Base-by-base conservation (phyloP, 2,888 invertebrate genomes). In the Plusia festucae region DNA sequence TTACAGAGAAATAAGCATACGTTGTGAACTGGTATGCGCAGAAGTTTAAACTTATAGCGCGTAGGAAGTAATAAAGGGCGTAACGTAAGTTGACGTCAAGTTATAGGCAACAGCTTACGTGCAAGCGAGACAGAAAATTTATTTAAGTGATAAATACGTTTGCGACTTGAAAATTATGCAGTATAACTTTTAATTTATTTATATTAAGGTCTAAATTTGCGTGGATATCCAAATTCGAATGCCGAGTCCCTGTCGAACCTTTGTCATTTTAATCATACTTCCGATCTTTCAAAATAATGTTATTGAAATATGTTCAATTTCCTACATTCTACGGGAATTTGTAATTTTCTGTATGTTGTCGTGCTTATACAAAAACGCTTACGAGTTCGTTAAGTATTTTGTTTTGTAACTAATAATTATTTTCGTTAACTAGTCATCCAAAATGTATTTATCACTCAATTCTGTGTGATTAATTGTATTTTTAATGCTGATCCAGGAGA, bases 241-340 rank as follows among this genome's bases (percentile, higher is more conserved):
- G 82, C 82, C 65, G 86, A 85, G 81, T 86, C 89, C 89, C 91
- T 92, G 93, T 93, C 93, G 93, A 93, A 94, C 94, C 94, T 94
- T 93, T 94, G 94, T 94, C 94, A 94, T 93, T 93, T 90, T 93
- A 93, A 94, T 94, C 94, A 89, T 85, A 89, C 89, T 93, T 93
- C 93, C 93, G 93, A 94, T 94, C 93, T 93, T 92, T 90, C 92
- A 90, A 93, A 93, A 93, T 94, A 91, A 94, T 91, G 88, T 93
- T 93, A 94, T 94, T 94, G 93, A 94, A 93, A 94, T 94, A 94
- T 94, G 93, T 94, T 93, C 92, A 93, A 94, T 94, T 93, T 94
- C 94, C 93, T 90, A 87, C 83, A 86, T 87, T 89, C 88, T 81
- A 88, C 86, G 87, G 86, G 81, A 87, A 73, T 88, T 89, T 70